Conservation (phyloP, 2,888 invertebrate genomes). For the Tenthredo amoena region DNA sequence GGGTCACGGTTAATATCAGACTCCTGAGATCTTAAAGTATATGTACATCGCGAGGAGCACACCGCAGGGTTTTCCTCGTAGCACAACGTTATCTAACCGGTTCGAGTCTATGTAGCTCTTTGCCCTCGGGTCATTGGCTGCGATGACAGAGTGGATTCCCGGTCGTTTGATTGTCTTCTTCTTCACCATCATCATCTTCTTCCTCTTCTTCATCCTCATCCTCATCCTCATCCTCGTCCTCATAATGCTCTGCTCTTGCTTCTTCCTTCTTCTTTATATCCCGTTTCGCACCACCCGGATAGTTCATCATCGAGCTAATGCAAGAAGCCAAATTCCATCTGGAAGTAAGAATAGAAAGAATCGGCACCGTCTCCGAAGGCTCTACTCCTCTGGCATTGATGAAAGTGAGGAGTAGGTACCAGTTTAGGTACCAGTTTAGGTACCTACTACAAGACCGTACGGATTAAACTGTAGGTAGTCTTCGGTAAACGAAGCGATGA, state of each 20-base stretch:
- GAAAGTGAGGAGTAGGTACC: background rate
- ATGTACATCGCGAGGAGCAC: slow-evolving; percentile 12
- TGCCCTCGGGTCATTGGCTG: slow-evolving; percentile 30
- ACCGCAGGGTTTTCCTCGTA: slow-evolving; percentile 23
- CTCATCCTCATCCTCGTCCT: slow-evolving; percentile 27
- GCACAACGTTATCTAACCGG: slow-evolving; percentile 38
- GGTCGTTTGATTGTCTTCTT: slow-evolving; percentile 49
- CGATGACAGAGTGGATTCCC: slow-evolving; percentile 53
- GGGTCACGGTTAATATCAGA: slow-evolving; percentile 39
- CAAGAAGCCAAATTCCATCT: background rate
- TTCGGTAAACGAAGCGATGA: slow-evolving; percentile 3
- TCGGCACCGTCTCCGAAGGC: background rate
- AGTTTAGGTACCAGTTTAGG: background rate
- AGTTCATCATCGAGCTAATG: background rate
- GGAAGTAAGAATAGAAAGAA: background rate
- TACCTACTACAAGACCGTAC: background rate
- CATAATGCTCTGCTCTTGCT: background rate
- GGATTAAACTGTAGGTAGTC: slow-evolving; percentile 32
- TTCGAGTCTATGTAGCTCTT: slow-evolving; percentile 14
- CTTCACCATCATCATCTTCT: background rate
- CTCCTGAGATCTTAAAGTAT: slow-evolving; percentile 18
- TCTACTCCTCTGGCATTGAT: background rate
- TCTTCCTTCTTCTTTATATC: background rate
- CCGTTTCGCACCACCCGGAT: background rate
- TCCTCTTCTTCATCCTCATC: background rate